Evolutionary conservation across 2,888 invertebrate genomes (phyloP), one percentile per base, ranked within the genome.

Genomic region (Apotomis capreana): DNA sequence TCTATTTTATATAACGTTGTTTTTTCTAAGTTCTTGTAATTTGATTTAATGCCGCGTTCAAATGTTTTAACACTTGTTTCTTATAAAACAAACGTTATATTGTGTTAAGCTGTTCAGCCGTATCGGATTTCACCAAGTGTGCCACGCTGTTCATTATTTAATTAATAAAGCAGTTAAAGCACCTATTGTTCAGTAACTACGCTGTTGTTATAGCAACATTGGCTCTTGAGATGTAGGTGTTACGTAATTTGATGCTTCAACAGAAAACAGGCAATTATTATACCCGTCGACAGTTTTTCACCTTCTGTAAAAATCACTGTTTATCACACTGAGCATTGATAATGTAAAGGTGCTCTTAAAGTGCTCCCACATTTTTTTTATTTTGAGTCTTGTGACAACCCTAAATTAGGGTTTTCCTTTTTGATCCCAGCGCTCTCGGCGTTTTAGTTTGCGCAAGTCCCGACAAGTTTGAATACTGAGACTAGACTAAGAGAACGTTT

Each of bases 341-440:
- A 26, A 26, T 26, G 26, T 26, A 26, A 26, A 26, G 26, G 26
- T 26, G 26, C 26, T 26, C 4, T n/a, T 40, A 40, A 58, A 5
- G 37, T n/a, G 12, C 12, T 37, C 9, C 4, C 10, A 37, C 10
- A 12, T 59, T 12, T 9, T 44, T 40, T 49, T 49, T 10, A 49
- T 49, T 10, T 9, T 49, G 9, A 3, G 44, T n/a, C 1, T 40
- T 15, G 51, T 63, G 63, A 51, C 57, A 63, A 58, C 63, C 69
- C 63, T 57, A 62, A 62, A 9, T 40, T 37, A 67, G 70, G 60
- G 61, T 49, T 70, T 60, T 67, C 65, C 10, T 49, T 59, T 65
- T 55, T 70, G 60, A 70, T 70, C 70, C 65, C 51, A 70, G 55
- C 57, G 69, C 70, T 67, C 46, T 55, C 60, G 60, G 37, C 60